A percentile compares a stretch with the other conserved stretches of the same genome.
Conservation (phyloP, 2,113 vertebrate species). For the Andinoacara biseriatus region DNA sequence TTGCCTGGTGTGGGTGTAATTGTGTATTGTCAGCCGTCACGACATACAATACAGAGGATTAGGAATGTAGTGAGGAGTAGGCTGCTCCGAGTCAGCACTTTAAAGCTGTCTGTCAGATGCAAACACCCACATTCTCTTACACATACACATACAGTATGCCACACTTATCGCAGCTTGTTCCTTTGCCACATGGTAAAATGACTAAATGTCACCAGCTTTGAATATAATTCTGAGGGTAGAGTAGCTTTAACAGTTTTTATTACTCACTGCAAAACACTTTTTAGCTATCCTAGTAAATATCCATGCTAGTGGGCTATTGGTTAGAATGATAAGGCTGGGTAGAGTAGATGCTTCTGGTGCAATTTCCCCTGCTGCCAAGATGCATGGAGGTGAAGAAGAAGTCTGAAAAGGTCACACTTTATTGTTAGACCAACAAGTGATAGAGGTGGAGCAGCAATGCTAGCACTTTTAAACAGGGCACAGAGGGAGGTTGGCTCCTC, state of each 20-base stretch:
- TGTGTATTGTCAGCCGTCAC: conserved; percentile 59
- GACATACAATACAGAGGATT: conserved; percentile 51
- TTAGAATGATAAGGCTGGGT: neutral
- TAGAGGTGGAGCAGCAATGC: neutral
- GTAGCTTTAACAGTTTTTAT: conserved; percentile 2
- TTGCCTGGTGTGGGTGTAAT: conserved; percentile 58
- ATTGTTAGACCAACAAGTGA: conserved; percentile 2
- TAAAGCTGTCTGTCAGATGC: conserved; percentile 37
- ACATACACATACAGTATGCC: conserved; percentile 7
- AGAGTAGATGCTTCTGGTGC: neutral
- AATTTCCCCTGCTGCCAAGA: neutral
- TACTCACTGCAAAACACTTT: neutral
- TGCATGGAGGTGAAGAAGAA: neutral
- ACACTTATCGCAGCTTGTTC: conserved; percentile 8
- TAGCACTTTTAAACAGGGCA: neutral
- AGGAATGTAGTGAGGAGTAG: conserved; percentile 38
- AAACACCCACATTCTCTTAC: conserved; percentile 38
- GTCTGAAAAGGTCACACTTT: neutral
- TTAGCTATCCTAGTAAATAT: neutral
- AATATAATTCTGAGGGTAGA: neutral
- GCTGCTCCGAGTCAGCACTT: conserved; percentile 50
- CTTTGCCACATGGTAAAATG: neutral
- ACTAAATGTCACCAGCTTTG: neutral
- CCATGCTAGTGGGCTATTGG: neutral
- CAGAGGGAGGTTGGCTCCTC: neutral